Evolutionary conservation across 2,797 vertebrate species (phyloP), one percentile per base, ranked within the genome.

Genomic region (Esox lucius): DNA sequence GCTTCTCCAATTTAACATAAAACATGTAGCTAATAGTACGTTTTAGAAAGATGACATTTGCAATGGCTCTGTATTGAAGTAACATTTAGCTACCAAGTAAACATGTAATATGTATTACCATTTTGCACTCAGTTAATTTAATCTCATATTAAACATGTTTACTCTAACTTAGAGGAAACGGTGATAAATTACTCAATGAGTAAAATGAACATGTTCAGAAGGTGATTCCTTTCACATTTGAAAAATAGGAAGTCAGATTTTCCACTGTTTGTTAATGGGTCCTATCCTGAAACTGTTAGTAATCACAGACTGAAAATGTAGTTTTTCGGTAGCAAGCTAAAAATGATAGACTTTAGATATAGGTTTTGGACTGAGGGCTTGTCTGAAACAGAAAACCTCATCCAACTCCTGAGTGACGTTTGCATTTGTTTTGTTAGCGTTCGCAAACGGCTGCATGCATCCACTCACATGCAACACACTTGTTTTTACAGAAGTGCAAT

Each of bases 241-340:
- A 2, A 4, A 71, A 85, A 82, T 48, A 48, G 78, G 87, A 92
- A 90, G 83, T 73, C 64, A 70, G 28, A 65, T 76, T 83, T 82
- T 74, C 26, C 13, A 73, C 73, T 11, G 56, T 61, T 15, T 4
- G 22, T 61, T 16, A 24, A 12, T 62, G n/a, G 4, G 9, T 67
- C 67, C 3, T 33, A 35, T 67, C 35, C 13, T 39, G 15, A 33
- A 31, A 35, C 17, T 12, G 15, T n/a, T 31, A 31, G 28, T 31
- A 31, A 28, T 31, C 28, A 31, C 28, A 4, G 33, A 19, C 56
- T 48, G 15, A 46, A 24, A n/a, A 22, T 16, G 13, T 24, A 16
- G 0, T 2, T 35, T 35, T 15, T n/a, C 15, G 31, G 2, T 19
- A 16, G 5, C 31, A 2, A 66, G 28, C 28, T n/a, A 61, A 16